Conservation (phyloP, 2,888 invertebrate genomes). For the Trachelus stipa region DNA sequence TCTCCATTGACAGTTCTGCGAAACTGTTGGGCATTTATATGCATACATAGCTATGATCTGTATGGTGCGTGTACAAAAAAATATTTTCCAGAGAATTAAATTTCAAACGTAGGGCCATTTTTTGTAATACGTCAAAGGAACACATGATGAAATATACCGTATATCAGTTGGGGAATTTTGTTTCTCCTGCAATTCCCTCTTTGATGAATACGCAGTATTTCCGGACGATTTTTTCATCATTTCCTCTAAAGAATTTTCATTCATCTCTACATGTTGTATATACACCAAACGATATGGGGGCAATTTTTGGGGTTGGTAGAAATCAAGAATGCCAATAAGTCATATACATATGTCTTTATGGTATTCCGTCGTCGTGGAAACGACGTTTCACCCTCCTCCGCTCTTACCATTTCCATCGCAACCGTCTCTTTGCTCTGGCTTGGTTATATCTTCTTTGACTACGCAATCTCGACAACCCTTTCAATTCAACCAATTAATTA, state of each 20-base stretch:
- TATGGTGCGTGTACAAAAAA: neutral
- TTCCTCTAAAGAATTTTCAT: neutral
- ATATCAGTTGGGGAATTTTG: neutral
- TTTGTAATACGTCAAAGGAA: neutral
- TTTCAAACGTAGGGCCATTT: neutral
- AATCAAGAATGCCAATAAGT: neutral
- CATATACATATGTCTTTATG: neutral
- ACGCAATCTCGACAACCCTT: constrained; percentile 38
- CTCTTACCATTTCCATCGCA: neutral
- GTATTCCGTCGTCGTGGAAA: constrained; percentile 11
- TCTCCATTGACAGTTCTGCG: neutral
- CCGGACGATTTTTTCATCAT: neutral
- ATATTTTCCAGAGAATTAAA: neutral
- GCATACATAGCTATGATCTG: neutral
- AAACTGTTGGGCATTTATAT: neutral
- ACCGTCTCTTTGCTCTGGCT: neutral
- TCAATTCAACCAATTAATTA: constrained; percentile 55
- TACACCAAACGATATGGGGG: neutral
- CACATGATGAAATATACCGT: neutral
- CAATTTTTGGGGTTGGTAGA: neutral
- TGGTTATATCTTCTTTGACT: constrained; percentile 44
- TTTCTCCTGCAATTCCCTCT: neutral
- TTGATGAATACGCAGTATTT: neutral
- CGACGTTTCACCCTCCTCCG: constrained; percentile 18
- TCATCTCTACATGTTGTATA: neutral